Percentiles rank a stretch among this genome's conserved stretches.
Conservation (phyloP, 2,888 invertebrate species). For the Ophion obscuratus region DNA sequence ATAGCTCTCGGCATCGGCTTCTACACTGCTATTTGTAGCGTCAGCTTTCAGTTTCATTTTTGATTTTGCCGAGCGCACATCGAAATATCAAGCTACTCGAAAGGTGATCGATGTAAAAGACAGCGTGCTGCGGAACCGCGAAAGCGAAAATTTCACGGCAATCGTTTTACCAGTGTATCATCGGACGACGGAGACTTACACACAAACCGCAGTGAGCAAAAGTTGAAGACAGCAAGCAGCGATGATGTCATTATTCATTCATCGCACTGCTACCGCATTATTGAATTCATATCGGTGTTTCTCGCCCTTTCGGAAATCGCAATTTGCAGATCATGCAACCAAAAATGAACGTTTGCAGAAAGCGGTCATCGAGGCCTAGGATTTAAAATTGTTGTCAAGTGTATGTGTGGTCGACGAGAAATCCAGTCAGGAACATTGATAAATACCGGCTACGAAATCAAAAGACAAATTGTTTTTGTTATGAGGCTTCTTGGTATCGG, state of each 20-base stretch:
- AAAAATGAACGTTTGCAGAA: conserved; percentile 47
- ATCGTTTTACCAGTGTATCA: conserved; percentile 50
- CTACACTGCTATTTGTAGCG: conserved; percentile 45
- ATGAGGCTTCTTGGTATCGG: too few relatives aligned
- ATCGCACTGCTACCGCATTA: conserved; percentile 46
- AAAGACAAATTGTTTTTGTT: conserved; percentile 66
- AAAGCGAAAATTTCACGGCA: conserved; percentile 56
- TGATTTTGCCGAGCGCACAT: conserved; percentile 54
- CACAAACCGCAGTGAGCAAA: conserved; percentile 44
- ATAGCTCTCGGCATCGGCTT: conserved; percentile 37
- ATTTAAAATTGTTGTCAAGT: conserved; percentile 69
- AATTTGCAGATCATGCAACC: conserved; percentile 43
- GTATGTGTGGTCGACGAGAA: conserved; percentile 60
- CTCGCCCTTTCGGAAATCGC: conserved; percentile 48
- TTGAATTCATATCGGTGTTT: conserved; percentile 37
- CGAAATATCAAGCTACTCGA: conserved; percentile 59
- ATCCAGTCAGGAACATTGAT: conserved; percentile 62
- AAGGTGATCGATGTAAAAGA: conserved; percentile 47
- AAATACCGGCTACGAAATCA: conserved; percentile 69
- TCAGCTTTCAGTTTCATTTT: conserved; percentile 58
- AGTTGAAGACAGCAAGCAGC: conserved; percentile 47
- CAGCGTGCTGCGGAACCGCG: conserved; percentile 39
- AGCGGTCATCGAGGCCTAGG: conserved; percentile 66
- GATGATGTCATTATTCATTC: conserved; percentile 55
- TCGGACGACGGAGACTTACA: conserved; percentile 50